Percentiles rank a stretch among this genome's conserved stretches.
These are phyloP conservation scores for Archivesica marissinica DNA, from an alignment of 1,140 invertebrate genomes.

Conservation along the genomic window DNA sequence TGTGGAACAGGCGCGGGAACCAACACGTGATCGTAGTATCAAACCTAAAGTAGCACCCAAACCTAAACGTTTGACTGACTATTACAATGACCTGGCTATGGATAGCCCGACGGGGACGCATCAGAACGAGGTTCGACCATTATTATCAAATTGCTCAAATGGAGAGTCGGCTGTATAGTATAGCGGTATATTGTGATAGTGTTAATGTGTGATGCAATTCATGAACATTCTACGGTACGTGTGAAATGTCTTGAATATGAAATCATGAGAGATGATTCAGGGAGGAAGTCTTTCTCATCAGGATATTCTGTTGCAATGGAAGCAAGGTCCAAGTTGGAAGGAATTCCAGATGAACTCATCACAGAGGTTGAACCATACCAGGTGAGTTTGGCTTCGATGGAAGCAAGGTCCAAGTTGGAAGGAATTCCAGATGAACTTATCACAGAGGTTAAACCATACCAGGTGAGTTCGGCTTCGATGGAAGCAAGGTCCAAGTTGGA, in stretches of 20 bases:
- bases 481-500: too few relatives aligned
- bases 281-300: not conserved
- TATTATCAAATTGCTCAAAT: slow-evolving; percentile 36
- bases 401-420: too few relatives aligned
- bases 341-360: too few relatives aligned
- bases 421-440: too few relatives aligned
- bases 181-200: not conserved
- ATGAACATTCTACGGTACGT: not conserved
- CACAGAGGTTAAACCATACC: too few relatives aligned
- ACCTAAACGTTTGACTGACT: slow-evolving; percentile 52
- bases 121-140: slow-evolving; percentile 13
- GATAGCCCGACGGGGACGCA: not conserved
- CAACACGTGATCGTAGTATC: not conserved
- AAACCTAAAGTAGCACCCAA: slow-evolving; percentile 57
- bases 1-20: not conserved
- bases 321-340: too few relatives aligned
- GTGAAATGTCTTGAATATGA: not conserved
- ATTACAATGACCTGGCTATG: slow-evolving; percentile 42
- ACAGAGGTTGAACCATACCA: too few relatives aligned
- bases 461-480: too few relatives aligned
- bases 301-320: not conserved
- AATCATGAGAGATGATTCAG: not conserved
- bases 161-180: slow-evolving; percentile 6
- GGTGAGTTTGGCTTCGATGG: too few relatives aligned
- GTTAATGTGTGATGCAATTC: not conserved